A percentile compares a stretch with the other conserved stretches of the same genome.
These are phyloP conservation scores for Acleris cristana DNA, from an alignment of 2,888 invertebrate genomes.

Conservation along the genomic window DNA sequence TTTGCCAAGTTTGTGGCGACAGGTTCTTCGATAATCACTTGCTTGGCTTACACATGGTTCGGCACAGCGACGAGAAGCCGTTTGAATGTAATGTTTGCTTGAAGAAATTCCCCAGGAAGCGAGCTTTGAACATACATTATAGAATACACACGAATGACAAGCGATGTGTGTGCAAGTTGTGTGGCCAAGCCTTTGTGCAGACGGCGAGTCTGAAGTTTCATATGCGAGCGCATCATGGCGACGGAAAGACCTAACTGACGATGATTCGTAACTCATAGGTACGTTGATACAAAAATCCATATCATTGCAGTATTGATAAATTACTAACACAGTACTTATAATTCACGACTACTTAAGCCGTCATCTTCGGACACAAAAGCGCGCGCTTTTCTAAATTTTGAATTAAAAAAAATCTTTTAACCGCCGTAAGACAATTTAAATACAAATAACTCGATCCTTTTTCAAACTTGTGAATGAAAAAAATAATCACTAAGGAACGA, in stretches of 20 bases:
- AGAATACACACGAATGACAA: constrained; percentile 65
- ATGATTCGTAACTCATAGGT: background rate
- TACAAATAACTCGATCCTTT: no score
- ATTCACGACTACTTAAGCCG: no score
- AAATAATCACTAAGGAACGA: no score
- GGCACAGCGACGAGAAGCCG: constrained; percentile 55
- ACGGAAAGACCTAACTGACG: background rate
- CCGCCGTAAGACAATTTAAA: no score
- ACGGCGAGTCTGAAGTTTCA: constrained; percentile 58
- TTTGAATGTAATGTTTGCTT: constrained; percentile 52
- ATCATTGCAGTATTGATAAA: no score
- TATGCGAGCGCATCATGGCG: constrained; percentile 51
- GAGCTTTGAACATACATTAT: constrained; percentile 49
- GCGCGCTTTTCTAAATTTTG: no score
- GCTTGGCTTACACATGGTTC: constrained; percentile 56
- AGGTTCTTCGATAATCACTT: constrained; percentile 40
- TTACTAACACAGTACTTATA: no score
- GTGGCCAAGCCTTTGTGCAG: constrained; percentile 60
- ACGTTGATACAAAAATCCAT: no score
- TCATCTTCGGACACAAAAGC: no score
- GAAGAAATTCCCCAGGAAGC: constrained; percentile 48
- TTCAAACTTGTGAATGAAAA: no score
- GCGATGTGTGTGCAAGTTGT: constrained; percentile 59
- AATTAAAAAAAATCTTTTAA: no score
- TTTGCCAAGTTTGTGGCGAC: constrained; percentile 39